Evolutionary conservation across 2,888 invertebrate species (phyloP).

Genomic region (Yponomeuta malinellus): DNA sequence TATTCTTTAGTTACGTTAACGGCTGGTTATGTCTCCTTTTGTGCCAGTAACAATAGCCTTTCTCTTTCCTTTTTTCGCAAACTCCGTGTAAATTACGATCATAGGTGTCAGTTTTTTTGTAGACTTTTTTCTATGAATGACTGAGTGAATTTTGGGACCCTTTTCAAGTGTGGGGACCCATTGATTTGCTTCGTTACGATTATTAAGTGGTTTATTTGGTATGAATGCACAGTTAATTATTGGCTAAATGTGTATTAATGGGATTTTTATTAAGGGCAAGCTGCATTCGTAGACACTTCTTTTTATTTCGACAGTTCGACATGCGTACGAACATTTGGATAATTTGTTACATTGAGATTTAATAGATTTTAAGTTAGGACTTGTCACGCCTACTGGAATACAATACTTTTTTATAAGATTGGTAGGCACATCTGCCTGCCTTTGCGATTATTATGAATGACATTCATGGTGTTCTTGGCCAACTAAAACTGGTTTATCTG

Average conservation of each 20-base stretch:
- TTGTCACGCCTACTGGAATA: background rate
- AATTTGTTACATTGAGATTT: background rate
- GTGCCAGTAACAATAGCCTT: slow-evolving; percentile 53
- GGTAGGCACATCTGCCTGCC: background rate
- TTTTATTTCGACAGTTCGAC: background rate
- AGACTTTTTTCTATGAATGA: slow-evolving; percentile 44
- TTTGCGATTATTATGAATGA: no score
- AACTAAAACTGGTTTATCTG: no score
- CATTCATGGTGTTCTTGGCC: no score
- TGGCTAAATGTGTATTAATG: slow-evolving; percentile 39
- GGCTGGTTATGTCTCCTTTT: slow-evolving; percentile 68
- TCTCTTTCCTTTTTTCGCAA: slow-evolving; percentile 48
- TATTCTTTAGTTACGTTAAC: slow-evolving; percentile 37
- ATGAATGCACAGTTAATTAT: slow-evolving; percentile 41
- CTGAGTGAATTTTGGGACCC: slow-evolving; percentile 43
- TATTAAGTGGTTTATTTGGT: slow-evolving; percentile 59
- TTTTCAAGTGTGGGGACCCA: slow-evolving; percentile 42
- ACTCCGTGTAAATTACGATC: slow-evolving; percentile 54
- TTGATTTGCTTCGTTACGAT: slow-evolving; percentile 52
- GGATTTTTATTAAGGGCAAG: slow-evolving; percentile 33
- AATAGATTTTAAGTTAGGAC: background rate
- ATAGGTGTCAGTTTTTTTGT: slow-evolving; percentile 46
- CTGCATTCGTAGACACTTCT: background rate
- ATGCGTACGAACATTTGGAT: slow-evolving; percentile 1
- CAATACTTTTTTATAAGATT: background rate